Base-by-base conservation (phyloP, 2,113 vertebrate species). In the Colistium nudipinnis region DNA sequence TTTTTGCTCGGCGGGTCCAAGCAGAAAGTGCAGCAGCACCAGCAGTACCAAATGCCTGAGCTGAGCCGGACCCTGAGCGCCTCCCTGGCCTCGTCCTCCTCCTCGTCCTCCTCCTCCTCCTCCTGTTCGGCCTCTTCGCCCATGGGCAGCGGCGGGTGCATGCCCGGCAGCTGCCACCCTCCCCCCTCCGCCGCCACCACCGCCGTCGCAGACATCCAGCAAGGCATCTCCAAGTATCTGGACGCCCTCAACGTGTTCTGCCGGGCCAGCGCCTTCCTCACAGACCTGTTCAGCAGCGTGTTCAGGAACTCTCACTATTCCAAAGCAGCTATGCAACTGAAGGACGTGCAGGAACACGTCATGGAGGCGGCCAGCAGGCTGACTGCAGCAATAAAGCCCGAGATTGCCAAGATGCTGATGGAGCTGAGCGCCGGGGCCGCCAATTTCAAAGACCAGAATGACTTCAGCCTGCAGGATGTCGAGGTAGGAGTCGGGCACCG, bases 1-100 rank as follows among this genome's bases (percentile, higher is more conserved):
- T 99, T 99, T 94, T 94, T 99, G 96, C 96, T 99, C 95, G 98
- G 98, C 98, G 98, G 98, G 97, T 99, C 98, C 96, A 99, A 98
- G 96, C 98, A 99, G 93, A 99, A 99, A 92, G 96, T 96, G 90
- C 97, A 99, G 90, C 98, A 98, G 94, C 96, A 98, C 95, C 96
- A 97, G 95, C 92, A 92, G 87, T 98, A 96, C 90, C 95, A 96
- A 45, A 93, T 99, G 94, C 96, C 98, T 20, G 98, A 99, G 88
- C 92, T 98, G 84, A 95, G 96, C 92, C 94, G 96, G 90, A 93
- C 96, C 87, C 91, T 98, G 92, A 96, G 94, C 66, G 94, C 96
- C 66, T 95, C 96, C 6, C 88, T 98, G 88, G 93, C 94, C 28
- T n/a, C n/a, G n/a, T 93, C 96, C 1, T 80, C 93, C 73, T 92